Evolutionary conservation across 1,140 invertebrate genomes (phyloP).

Genomic region (Panagrolaimus sp.): DNA sequence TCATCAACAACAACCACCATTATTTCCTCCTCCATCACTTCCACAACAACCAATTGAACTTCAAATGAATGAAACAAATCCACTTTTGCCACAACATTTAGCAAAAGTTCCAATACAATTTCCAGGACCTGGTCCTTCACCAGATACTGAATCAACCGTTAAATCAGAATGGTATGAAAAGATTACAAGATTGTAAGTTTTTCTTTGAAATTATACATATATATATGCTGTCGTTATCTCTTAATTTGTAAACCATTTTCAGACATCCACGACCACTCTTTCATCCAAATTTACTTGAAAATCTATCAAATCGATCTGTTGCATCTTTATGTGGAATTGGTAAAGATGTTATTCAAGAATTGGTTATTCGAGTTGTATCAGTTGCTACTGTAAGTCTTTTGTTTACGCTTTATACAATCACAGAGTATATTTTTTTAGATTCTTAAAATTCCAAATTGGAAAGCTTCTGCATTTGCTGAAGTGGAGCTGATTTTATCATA

Average conservation of each 20-base stretch:
- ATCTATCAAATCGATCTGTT: background rate
- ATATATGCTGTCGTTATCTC: too few species aligned
- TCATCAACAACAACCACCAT: too few species aligned
- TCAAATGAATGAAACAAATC: background rate
- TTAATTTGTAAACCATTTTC: too few species aligned
- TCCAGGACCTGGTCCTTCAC: background rate
- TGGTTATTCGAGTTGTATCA: background rate
- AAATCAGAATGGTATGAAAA: background rate
- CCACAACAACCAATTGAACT: background rate
- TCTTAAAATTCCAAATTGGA: background rate
- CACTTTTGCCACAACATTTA: background rate
- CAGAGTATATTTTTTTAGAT: too few species aligned
- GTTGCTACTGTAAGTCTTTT: background rate
- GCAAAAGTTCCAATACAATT: background rate
- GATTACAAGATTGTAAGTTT: background rate
- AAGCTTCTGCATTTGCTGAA: background rate
- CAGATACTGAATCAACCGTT: background rate
- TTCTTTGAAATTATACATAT: too few species aligned
- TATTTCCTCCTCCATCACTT: too few species aligned
- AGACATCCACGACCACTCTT: background rate
- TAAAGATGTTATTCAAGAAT: background rate
- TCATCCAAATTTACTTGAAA: background rate
- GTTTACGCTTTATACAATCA: too few species aligned
- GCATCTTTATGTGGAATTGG: background rate
- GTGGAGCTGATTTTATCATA: background rate